Evolutionary conservation across 1,140 invertebrate species (phyloP), one percentile per base, ranked within the genome.

Genomic region (Brachionus sp.): DNA sequence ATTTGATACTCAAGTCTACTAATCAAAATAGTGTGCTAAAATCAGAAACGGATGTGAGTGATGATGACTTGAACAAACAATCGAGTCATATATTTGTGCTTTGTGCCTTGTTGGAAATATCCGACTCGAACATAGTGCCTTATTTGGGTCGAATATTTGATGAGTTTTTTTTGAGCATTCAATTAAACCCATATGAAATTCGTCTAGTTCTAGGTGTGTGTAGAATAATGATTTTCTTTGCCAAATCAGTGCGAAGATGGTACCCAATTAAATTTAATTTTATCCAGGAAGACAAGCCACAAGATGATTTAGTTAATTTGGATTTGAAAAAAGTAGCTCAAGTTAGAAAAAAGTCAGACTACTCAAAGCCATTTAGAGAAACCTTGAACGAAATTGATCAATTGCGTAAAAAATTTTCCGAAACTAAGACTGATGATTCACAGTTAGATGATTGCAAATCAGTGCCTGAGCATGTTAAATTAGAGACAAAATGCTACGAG

Each of bases 61-160:
- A 70, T 2, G 66, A 70, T 13, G 70, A 75, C 44, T 46, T 75
- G 9, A 75, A 75, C 23, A 75, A 75, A 46, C 70, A 75, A 19
- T 29, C 77, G 16, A 23, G 35, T 39, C 77, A 80, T 35, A 29
- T 80, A n/a, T 80, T 42, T 44, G 77, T 80, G 10, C 23, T 80
- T 12, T 80, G 77, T 66, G 35, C 77, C 12, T 80, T 80, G 39
- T 25, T 80, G 16, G 77, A 80, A 19, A 80, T 80, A 62, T 80
- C 50, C 25, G 57, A 66, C 33, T 62, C 19, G 19, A 50, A 62
- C 50, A 37, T 80, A 44, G 37, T 62, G 16, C 77, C 77, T 13
- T 62, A 80, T 62, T 37, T 80, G 10, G 37, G 13, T 13, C 19
- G 77, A 42, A 9, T 80, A 19, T 33, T 80, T 37, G 77, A 80